phyloP scores from a whole-genome alignment of 2,888 invertebrate genomes.

The Clivina fossor region DNA sequence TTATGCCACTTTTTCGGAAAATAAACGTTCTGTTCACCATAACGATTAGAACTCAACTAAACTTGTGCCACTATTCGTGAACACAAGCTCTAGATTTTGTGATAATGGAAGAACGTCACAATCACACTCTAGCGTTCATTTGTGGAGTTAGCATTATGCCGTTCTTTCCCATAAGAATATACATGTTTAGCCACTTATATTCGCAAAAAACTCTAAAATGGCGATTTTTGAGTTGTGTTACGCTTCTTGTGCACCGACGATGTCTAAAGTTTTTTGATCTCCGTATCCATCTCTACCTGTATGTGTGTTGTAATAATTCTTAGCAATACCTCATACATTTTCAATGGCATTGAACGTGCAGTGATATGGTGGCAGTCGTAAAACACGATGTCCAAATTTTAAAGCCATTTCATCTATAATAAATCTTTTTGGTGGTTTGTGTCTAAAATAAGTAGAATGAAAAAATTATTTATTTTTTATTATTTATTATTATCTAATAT shows the following conservation, averaged over 20 bases:
- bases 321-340: slow-evolving; percentile 13
- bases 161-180: slow-evolving; percentile 14
- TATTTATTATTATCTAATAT: too few relatives aligned
- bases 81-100: too few relatives aligned
- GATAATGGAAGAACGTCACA: slow-evolving; percentile 10
- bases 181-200: slow-evolving; percentile 2
- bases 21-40: too few relatives aligned
- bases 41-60: too few relatives aligned
- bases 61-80: too few relatives aligned
- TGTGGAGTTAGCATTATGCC: slow-evolving; percentile 13
- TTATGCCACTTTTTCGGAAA: too few relatives aligned
- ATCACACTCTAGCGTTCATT: not conserved
- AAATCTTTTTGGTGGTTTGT: too few relatives aligned
- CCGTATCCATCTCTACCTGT: slow-evolving; percentile 24
- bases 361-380: slow-evolving; percentile 22
- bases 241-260: slow-evolving; percentile 15
- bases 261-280: slow-evolving; percentile 14
- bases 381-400: slow-evolving; percentile 13
- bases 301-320: slow-evolving; percentile 27
- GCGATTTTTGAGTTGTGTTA: slow-evolving; percentile 14
- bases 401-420: slow-evolving; percentile 1
- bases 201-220: slow-evolving; percentile 11
- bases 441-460: too few relatives aligned
- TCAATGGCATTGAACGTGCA: slow-evolving; percentile 23
- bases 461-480: too few relatives aligned